These are phyloP conservation scores for Hemicentrotus pulcherrimus DNA, from an alignment of 35 echinoderm and acorn worm genomes.

Conservation along the genomic window DNA sequence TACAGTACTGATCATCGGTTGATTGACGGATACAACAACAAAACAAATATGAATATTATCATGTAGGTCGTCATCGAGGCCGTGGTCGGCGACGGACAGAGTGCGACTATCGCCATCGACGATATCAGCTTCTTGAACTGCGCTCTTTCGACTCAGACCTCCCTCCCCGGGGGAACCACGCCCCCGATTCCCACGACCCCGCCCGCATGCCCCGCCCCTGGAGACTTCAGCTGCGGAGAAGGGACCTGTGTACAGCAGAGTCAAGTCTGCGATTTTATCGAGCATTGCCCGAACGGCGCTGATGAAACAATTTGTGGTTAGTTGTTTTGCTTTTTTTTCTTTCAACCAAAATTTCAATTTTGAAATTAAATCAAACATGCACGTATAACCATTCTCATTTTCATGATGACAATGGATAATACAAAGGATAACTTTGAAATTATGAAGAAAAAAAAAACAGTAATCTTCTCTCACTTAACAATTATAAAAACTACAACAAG, in stretches of 20 bases:
- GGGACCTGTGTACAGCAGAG: conserved; percentile 8
- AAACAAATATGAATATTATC: neutral
- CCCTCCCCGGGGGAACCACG: neutral
- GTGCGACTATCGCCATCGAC: conserved; percentile 54
- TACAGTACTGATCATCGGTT: too few species aligned
- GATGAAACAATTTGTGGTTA: conserved; percentile 56
- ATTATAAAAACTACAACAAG: too few species aligned
- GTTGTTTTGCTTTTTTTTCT: neutral
- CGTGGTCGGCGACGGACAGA: conserved; percentile 37
- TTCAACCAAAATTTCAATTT: too few species aligned
- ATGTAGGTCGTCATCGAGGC: conserved; percentile 48
- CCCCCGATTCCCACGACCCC: neutral
- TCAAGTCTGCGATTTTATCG: conserved; percentile 54
- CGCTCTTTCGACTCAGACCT: conserved; percentile 15
- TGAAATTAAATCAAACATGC: too few species aligned
- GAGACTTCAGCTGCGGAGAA: conserved; percentile 32
- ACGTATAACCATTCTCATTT: too few species aligned
- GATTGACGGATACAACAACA: too few species aligned
- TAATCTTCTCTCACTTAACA: too few species aligned
- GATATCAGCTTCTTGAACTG: conserved; percentile 51
- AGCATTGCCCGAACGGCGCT: conserved; percentile 59
- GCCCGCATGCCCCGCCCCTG: neutral
- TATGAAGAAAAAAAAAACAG: too few species aligned
- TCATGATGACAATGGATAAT: too few species aligned
- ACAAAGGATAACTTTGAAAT: too few species aligned